Evolutionary conservation across 1,140 invertebrate species (phyloP).

Genomic region (Pemphigus obesinymphae): DNA sequence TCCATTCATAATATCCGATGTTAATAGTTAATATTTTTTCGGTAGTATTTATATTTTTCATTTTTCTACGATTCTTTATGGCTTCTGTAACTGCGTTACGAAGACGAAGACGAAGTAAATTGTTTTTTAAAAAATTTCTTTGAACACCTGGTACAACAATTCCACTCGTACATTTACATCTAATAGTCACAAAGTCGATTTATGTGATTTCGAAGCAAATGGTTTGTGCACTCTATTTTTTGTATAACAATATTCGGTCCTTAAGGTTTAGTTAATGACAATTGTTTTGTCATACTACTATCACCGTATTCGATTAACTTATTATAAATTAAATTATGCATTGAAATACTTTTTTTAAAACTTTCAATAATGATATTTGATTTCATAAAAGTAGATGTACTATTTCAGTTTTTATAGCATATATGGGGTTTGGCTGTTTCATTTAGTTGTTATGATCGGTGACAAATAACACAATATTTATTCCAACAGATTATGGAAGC

Average conservation of each 20-base stretch:
- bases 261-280: neutral
- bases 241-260: neutral
- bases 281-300: constrained; percentile 44
- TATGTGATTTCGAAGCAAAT: neutral
- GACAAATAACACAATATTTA: constrained; percentile 36
- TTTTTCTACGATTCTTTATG: neutral
- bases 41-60: neutral
- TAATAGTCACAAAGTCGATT: too few species aligned
- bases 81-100: neutral
- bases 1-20: neutral
- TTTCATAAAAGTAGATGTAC: constrained; percentile 1
- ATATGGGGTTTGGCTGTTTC: neutral
- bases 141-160: neutral
- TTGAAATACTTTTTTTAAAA: constrained; percentile 48
- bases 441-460: constrained; percentile 16
- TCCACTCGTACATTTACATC: neutral
- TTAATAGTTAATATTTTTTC: neutral
- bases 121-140: neutral
- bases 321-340: constrained; percentile 48
- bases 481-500: constrained; percentile 33
- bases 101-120: neutral
- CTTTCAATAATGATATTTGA: constrained; percentile 46
- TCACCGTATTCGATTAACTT: constrained; percentile 49
- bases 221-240: constrained; percentile 12
- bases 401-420: constrained; percentile 23